These are phyloP conservation scores for Synanthedon tipuliformis DNA, from an alignment of 2,888 invertebrate genomes.

Conservation along the genomic window DNA sequence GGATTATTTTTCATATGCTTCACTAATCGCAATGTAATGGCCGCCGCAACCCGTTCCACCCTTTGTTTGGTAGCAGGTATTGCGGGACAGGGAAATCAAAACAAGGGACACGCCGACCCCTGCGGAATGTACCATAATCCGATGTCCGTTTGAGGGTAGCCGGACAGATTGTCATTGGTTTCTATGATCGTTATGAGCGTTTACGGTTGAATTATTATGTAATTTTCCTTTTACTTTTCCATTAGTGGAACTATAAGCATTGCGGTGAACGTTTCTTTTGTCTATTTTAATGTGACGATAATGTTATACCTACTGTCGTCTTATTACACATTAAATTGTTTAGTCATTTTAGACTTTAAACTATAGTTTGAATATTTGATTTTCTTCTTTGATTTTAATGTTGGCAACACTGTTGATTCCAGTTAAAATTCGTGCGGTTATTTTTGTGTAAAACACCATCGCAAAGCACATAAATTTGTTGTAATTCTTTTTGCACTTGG, in stretches of 20 bases:
- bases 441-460: no score
- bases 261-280: background rate
- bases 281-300: background rate
- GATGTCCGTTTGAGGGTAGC: conserved; percentile 22
- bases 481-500: no score
- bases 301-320: no score
- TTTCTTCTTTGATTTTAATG: no score
- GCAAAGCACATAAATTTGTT: no score
- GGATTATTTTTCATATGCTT: background rate
- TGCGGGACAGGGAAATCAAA: conserved; percentile 39
- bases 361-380: no score
- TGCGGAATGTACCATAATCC: conserved; percentile 24
- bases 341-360: no score
- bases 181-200: conserved; percentile 1
- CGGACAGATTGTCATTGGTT: conserved; percentile 9
- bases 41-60: conserved; percentile 34
- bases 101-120: conserved; percentile 38
- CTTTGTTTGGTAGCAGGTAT: conserved; percentile 61
- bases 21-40: conserved; percentile 22
- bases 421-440: no score
- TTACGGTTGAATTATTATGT: conserved; percentile 1
- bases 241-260: background rate
- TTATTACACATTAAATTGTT: no score
- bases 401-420: no score
- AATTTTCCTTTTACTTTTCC: background rate